Base-by-base conservation (phyloP, 2,888 invertebrate species). In the Didymodactylos carnosus region DNA sequence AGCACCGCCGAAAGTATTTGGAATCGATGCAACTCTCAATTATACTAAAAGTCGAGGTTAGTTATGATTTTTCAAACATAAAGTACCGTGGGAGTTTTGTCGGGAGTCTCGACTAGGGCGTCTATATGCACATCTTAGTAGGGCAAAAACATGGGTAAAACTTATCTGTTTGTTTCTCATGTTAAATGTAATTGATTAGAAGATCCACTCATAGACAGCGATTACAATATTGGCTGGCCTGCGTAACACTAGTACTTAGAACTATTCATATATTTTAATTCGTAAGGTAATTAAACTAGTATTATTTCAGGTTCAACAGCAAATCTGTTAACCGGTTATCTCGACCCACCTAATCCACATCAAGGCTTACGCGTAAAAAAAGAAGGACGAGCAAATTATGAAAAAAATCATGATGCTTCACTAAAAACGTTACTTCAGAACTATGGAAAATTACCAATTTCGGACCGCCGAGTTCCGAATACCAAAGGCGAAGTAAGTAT, bases 311-410 rank as follows among this genome's bases (percentile, higher is more conserved):
- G 53, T 23, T 51, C 39, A 29, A 74, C 53, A 71, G 41, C 51
- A 35, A 71, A 74, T 71, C 14, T 74, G 23, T 39, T 74, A 6
- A 53, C 53, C 16, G 74, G 74, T 16, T 40, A 62, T 27, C 71
- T 71, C 41, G 53, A 74, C 16, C 74, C 71, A 23, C 71, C 74
- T 8, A 40, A 71, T 25, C 41, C 39, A 23, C 71, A 71, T 41
- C 71, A 74, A 62, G 71, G 71, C 39, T 25, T 39, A 19, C 49
- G 74, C 27, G 70, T 74, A 14, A 71, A 51, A 72, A 13, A 41
- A 40, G 74, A 74, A 53, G 74, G 43, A 19, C 51, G 35, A 25
- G 74, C 40, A 16, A 74, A 71, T 74, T 74, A 71, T 41, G 23
- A 51, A 3, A 74, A 71, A 53, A 74, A 71, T 71, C 53, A 35